Percentiles rank a stretch among this genome's conserved stretches.
phyloP scores from a whole-genome alignment of 2,888 invertebrate genomes.

The Synergus japonicus region DNA sequence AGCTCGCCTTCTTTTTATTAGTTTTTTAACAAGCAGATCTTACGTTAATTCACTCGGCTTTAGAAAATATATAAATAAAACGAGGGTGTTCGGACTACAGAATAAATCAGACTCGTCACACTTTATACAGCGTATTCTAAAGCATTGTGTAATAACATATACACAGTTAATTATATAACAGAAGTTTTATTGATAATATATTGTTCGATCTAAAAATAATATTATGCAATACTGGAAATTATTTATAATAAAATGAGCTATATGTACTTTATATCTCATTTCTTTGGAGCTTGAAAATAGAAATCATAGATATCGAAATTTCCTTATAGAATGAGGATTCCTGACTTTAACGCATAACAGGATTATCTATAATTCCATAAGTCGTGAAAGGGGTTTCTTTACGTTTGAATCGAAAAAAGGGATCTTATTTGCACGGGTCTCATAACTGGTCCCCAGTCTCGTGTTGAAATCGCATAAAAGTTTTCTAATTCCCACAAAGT shows the following conservation, averaged over 20 bases:
- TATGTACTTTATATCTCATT: neutral
- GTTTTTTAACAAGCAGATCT: constrained; percentile 49
- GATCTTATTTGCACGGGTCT: constrained; percentile 52
- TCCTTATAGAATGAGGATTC: neutral
- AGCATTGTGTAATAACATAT: too few relatives aligned
- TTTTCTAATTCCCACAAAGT: constrained; percentile 69
- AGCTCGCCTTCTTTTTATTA: constrained; percentile 9
- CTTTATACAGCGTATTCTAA: neutral
- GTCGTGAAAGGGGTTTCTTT: constrained; percentile 43
- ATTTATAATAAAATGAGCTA: too few relatives aligned
- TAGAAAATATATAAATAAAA: constrained; percentile 2
- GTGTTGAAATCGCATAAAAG: constrained; percentile 58
- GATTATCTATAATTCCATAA: constrained; percentile 48
- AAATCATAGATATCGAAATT: constrained; percentile 13
- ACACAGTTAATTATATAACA: too few relatives aligned
- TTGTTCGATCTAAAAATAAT: too few relatives aligned
- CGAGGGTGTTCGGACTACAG: constrained; percentile 30
- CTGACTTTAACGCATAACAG: constrained; percentile 46
- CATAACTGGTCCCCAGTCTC: constrained; percentile 54
- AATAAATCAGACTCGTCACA: neutral
- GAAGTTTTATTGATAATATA: too few relatives aligned
- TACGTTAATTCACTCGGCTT: neutral
- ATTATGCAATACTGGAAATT: too few relatives aligned
- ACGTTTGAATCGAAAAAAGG: constrained; percentile 44
- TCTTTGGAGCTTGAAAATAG: neutral